Base-by-base conservation (phyloP, 2,888 invertebrate species). In the Atethmia centrago region DNA sequence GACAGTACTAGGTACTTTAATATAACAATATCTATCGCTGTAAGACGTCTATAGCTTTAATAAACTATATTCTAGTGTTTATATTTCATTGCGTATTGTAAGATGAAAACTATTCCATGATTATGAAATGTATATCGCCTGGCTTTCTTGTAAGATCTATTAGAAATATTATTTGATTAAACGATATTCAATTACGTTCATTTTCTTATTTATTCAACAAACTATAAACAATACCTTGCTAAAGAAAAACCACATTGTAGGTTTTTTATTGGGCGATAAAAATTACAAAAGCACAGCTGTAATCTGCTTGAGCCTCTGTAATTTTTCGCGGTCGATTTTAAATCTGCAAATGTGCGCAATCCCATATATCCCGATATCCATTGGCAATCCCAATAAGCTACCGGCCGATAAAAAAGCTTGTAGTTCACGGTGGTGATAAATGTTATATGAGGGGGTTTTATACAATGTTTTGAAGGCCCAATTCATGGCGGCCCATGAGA, bases 161-260 rank as follows among this genome's bases (percentile, higher is more conserved):
- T 93, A 92, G 90, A 90, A 90, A 89, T 92, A 90, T 89, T 89
- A 84, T 85, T 90, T 90, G 84, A 91, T 91, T 92, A 93, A 92
- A 94, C 82, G 80, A 91, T 88, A 89, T 84, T 78, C 79, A 82
- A 79, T 73, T 79, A 71, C 2, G 36, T 63, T 69, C 72, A 62
- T 77, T 59, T 71, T 77, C 0, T 71, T 69, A 66, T 64, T 77
- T 63, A 56, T 66, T 61, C 9, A 47, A 21, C 31, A 49, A 61
- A 56, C n/a, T 51, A 21, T 25, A 64, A 42, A 8, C 28, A 49
- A 40, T 51, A 58, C 55, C 16, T 64, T 49, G 21, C 47, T 45
- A 31, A 19, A 42, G 14, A 16, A 40, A 25, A 56, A 69, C 63
- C 56, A 28, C 64, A 66, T 10, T 9, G 71, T 31, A 77, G 14